These are phyloP conservation scores for Micrasema longulum DNA, from an alignment of 1,140 invertebrate species.

Conservation along the genomic window DNA sequence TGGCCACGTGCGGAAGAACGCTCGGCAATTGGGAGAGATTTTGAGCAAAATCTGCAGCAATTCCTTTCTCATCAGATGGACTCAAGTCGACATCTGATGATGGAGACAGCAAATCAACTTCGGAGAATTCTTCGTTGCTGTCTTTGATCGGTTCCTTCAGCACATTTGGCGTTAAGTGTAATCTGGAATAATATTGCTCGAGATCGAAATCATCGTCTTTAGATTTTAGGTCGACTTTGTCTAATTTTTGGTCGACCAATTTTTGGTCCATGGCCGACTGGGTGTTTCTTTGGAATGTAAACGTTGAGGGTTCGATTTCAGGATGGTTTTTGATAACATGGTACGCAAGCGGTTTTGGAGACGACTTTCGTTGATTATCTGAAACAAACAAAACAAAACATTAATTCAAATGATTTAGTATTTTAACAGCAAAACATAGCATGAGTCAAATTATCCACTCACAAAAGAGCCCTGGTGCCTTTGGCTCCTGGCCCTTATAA, in stretches of 20 bases:
- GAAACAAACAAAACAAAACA: slow-evolving; percentile 5
- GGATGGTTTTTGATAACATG: slow-evolving; percentile 1
- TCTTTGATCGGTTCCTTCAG: slow-evolving; percentile 55
- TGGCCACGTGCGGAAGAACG: slow-evolving; percentile 69
- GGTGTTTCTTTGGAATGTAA: slow-evolving; percentile 13
- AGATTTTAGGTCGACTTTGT: slow-evolving; percentile 11
- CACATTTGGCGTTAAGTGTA: slow-evolving; percentile 58
- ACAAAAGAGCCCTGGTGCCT: too few species aligned
- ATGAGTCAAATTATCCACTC: too few species aligned
- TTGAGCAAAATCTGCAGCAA: slow-evolving; percentile 68
- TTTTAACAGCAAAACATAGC: too few species aligned
- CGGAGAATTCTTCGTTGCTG: slow-evolving; percentile 38
- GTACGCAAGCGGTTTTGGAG: not conserved
- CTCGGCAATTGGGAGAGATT: slow-evolving; percentile 69
- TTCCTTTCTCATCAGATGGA: slow-evolving; percentile 56
- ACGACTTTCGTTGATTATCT: not conserved
- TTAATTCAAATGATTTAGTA: not conserved
- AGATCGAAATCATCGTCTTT: slow-evolving; percentile 64
- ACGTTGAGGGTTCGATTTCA: slow-evolving; percentile 22
- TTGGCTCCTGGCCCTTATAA: too few species aligned
- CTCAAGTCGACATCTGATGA: not conserved
- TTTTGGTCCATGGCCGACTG: not conserved
- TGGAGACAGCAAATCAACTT: slow-evolving; percentile 12
- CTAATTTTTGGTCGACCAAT: not conserved
- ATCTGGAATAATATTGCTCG: slow-evolving; percentile 64